Evolutionary conservation across 2,113 vertebrate genomes (phyloP).

Genomic region (Actinemys pallida): DNA sequence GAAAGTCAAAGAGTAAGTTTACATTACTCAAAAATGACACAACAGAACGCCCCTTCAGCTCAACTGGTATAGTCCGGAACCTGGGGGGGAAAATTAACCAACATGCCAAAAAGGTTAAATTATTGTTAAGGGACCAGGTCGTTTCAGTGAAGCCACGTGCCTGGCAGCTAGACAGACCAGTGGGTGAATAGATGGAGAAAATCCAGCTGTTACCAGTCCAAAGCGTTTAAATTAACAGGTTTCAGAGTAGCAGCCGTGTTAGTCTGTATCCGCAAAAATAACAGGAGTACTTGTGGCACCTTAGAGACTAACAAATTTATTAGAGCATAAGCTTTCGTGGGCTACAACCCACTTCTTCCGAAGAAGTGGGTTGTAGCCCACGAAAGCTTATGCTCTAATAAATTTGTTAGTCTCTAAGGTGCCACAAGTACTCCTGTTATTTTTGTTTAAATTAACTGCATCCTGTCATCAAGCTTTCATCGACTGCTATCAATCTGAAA

Average conservation of each 20-base stretch:
- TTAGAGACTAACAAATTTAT: no score
- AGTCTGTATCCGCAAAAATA: no score
- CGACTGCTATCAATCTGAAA: constrained; percentile 4
- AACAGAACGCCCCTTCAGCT: constrained; percentile 41
- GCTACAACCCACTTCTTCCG: no score
- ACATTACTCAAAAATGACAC: neutral
- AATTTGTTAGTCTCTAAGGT: no score
- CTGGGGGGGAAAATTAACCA: constrained; percentile 54
- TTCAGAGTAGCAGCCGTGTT: no score
- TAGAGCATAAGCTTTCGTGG: no score
- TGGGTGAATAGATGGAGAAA: constrained; percentile 61
- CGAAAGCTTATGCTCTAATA: no score
- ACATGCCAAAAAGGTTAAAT: constrained; percentile 12
- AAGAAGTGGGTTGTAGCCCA: no score
- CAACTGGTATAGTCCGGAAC: constrained; percentile 45
- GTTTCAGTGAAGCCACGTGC: constrained; percentile 37
- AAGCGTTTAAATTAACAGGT: neutral
- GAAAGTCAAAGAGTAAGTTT: neutral
- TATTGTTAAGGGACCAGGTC: neutral
- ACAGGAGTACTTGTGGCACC: no score
- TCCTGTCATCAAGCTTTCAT: neutral
- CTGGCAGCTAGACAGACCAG: constrained; percentile 46
- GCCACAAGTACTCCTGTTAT: no score
- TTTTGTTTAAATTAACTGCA: neutral
- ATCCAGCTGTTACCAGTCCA: constrained; percentile 58